Evolutionary conservation across 2,888 invertebrate genomes (phyloP), one percentile per base, ranked within the genome.

Genomic region (Rhagonycha fulva): DNA sequence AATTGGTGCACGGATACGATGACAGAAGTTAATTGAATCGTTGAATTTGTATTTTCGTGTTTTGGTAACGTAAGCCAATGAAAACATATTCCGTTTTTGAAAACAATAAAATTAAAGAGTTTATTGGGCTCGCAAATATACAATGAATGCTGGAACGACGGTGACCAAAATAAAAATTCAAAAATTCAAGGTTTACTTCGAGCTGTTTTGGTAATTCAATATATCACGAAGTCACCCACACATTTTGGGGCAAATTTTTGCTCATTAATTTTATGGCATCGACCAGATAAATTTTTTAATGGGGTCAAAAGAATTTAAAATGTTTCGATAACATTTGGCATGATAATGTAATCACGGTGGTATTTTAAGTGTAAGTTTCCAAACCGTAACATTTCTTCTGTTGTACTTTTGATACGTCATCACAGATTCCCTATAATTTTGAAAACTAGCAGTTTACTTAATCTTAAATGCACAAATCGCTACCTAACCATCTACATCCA

Each of bases 21-120:
- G 78, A 79, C 78, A 77, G 73, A 70, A 69, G 75, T 67, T 77
- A 79, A 79, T 79, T 79, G 75, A 76, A 73, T 70, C 30, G 62
- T 32, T 62, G 72, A 78, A 70, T 76, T 78, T 62, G 60, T 74
- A 71, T 74, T 68, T 68, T 70, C 74, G 70, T 76, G 78, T 78
- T 78, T 76, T 74, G 70, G 75, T 68, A 66, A 67, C 67, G 62
- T 30, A 66, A 66, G 78, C 78, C 78, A 79, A 79, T 73, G 70
- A 72, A 79, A 79, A 79, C 78, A 79, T 77, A 70, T 71, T 70
- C 70, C 47, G 72, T 72, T 77, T 76, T 70, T 10, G 68, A 68
- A 70, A 76, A 74, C 69, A 62, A 70, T 72, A 76, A 76, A 73
- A 61, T 73, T 68, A 62, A 62, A 69, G 14, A 24, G 67, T 26